Evolutionary conservation across 2,888 invertebrate species (phyloP), one percentile per base, ranked within the genome.

Genomic region (Heliconius aoede): DNA sequence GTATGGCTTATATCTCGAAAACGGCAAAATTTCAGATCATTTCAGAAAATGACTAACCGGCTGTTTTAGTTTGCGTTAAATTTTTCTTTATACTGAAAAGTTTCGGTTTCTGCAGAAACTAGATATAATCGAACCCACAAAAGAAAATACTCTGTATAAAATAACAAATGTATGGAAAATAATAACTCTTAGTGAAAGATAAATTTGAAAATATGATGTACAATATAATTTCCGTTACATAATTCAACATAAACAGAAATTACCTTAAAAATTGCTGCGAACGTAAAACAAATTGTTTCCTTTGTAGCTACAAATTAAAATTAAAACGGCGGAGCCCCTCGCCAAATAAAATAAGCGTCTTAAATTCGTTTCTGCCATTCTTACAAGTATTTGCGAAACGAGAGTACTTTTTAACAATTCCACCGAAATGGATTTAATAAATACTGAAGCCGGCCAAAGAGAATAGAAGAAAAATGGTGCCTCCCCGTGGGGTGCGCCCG

Each of bases 361-460:
- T 68, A 62, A 79, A 80, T 71, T 61, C 73, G 72, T 75, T 80
- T 72, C 71, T 73, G 77, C 68, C 36, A 74, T 73, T 76, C 76
- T 80, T 78, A 76, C 76, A 77, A 69, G 79, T 72, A 74, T 77
- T 76, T 76, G 69, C 72, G 76, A 76, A 80, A 80, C 76, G 79
- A 85, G 86, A 89, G 86, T 88, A 87, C 87, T 90, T 89, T 89
- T 87, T 87, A 86, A 87, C 89, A 88, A 92, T 92, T 90, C 89
- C 88, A 90, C 89, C 84, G 86, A 85, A 80, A 90, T 89, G 92
- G 89, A 91, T 94, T 93, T 93, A 93, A 93, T 93, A 94, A 94
- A 94, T 93, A 90, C 90, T 91, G 91, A 91, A 88, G 90, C 87
- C 89, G 89, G 89, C 90, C 91, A 91, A 90, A 92, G 92, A 93